Evolutionary conservation across 2,113 vertebrate genomes (phyloP).

Genomic region (Pelusios castaneus): DNA sequence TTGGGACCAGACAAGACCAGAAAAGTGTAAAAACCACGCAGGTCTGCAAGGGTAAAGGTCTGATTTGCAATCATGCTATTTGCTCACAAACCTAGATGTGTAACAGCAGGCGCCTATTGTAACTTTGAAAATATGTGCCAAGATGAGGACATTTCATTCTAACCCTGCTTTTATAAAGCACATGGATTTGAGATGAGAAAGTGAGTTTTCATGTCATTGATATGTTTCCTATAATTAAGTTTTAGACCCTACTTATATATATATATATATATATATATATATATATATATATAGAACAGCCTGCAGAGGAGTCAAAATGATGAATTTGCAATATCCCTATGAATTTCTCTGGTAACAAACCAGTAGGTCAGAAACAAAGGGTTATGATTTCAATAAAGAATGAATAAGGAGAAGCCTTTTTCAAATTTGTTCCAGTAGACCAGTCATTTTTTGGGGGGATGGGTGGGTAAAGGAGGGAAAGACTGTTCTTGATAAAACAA

Average conservation of each 20-base stretch:
- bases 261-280: no score
- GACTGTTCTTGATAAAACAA: neutral
- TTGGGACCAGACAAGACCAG: neutral
- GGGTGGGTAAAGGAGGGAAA: neutral
- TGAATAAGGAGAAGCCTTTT: neutral
- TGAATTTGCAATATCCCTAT: neutral
- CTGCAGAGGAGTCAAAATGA: neutral
- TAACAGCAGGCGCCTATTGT: neutral
- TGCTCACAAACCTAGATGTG: neutral
- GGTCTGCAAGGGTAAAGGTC: neutral
- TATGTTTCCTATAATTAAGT: neutral
- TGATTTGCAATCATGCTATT: neutral
- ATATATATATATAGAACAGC: neutral
- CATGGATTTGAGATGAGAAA: neutral
- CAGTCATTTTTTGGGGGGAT: neutral
- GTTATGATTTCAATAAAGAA: neutral
- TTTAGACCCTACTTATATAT: neutral
- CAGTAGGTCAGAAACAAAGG: neutral
- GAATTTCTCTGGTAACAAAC: neutral
- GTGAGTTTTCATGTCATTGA: neutral
- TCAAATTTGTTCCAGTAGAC: neutral
- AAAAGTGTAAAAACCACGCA: neutral
- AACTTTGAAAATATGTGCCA: neutral
- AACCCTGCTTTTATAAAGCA: neutral
- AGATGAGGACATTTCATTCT: neutral